A percentile compares a stretch with the other conserved stretches of the same genome.
Conservation (phyloP, 2,797 vertebrate genomes). For the Oceanodroma leucorhoa region DNA sequence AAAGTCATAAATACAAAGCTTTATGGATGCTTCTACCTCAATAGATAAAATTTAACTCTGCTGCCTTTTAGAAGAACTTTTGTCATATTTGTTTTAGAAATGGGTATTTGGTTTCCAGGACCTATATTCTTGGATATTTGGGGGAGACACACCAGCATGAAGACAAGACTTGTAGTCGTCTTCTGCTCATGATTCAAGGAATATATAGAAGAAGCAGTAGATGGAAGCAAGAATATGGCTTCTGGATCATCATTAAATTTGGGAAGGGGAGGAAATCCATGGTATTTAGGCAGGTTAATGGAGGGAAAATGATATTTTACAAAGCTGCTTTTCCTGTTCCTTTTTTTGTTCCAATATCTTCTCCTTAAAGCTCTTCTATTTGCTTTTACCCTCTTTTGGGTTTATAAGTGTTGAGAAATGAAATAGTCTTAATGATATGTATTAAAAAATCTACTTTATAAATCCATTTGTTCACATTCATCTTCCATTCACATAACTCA, state of each 20-base stretch:
- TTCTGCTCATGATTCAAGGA: background rate
- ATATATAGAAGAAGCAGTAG: background rate
- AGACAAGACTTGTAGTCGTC: background rate
- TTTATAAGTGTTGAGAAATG: background rate
- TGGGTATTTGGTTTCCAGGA: background rate
- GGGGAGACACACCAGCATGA: rapidly evolving
- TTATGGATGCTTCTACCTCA: background rate
- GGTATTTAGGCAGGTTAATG: background rate
- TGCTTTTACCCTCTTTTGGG: background rate
- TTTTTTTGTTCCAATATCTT: background rate
- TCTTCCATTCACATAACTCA: background rate
- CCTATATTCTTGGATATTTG: rapidly evolving
- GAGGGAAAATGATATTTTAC: background rate
- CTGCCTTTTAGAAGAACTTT: background rate
- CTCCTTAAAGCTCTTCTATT: background rate
- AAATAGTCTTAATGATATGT: constrained; percentile 25
- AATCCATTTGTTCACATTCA: constrained; percentile 51
- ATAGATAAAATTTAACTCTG: background rate
- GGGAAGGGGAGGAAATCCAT: background rate
- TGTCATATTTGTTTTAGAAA: background rate
- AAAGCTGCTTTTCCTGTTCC: background rate
- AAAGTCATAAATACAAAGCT: background rate
- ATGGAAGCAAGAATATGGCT: background rate
- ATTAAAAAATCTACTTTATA: constrained; percentile 40
- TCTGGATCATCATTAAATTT: background rate